Evolutionary conservation across 2,797 vertebrate genomes (phyloP).

Genomic region (Typhlichthys subterraneus): DNA sequence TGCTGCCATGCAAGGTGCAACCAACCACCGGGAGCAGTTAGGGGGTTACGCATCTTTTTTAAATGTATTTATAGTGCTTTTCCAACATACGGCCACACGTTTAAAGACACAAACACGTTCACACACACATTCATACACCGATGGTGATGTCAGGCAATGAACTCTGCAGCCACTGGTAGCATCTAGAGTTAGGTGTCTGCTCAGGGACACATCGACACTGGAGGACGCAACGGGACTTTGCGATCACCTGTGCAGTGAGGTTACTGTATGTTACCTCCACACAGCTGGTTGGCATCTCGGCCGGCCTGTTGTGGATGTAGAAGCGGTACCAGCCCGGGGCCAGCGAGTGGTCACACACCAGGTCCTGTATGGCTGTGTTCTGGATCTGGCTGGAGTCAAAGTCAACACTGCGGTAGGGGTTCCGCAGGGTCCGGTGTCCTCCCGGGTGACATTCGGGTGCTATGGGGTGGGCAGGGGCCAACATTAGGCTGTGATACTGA

Average conservation of each 20-base stretch:
- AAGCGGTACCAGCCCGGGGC: slow-evolving; percentile 80
- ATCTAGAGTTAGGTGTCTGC: too few relatives aligned
- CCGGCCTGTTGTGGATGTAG: slow-evolving; percentile 72
- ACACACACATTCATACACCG: too few relatives aligned
- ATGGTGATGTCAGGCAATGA: too few relatives aligned
- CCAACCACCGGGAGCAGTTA: too few relatives aligned
- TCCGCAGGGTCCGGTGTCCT: slow-evolving; percentile 67
- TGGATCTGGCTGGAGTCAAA: slow-evolving; percentile 85
- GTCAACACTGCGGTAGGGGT: slow-evolving; percentile 70
- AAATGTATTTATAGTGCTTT: too few relatives aligned
- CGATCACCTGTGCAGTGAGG: neutral
- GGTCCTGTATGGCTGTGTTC: slow-evolving; percentile 71
- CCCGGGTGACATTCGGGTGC: slow-evolving; percentile 79
- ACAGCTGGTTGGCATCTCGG: slow-evolving; percentile 83
- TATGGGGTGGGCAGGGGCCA: slow-evolving; percentile 23
- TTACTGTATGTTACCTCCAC: slow-evolving; percentile 74
- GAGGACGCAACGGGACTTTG: too few relatives aligned
- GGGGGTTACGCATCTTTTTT: too few relatives aligned
- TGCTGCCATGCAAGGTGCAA: too few relatives aligned
- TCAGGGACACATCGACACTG: too few relatives aligned
- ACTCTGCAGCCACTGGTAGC: too few relatives aligned
- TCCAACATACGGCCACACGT: too few relatives aligned
- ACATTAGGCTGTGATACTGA: neutral
- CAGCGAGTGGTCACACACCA: slow-evolving; percentile 84
- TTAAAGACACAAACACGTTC: too few relatives aligned